phyloP scores from a whole-genome alignment of 2,113 vertebrate species.

The Muntiacus muntjak region DNA sequence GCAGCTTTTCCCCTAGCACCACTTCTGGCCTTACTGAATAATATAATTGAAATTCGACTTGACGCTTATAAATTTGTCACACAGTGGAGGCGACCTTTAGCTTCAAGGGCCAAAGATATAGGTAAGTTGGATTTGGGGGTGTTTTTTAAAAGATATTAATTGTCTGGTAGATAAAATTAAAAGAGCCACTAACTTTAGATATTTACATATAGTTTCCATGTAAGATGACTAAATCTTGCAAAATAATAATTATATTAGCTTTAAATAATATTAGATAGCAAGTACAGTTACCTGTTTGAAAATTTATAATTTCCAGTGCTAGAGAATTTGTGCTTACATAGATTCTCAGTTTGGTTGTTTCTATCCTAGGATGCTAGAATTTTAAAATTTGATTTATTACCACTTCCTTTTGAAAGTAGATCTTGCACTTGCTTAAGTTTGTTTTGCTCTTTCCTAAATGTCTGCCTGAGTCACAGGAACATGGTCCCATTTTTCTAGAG shows the following conservation, averaged over 20 bases:
- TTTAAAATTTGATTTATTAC: neutral
- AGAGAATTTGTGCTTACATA: neutral
- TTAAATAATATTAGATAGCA: conserved; percentile 16
- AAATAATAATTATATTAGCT: neutral
- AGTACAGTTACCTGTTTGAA: neutral
- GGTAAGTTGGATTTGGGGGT: conserved; percentile 78
- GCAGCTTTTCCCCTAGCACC: conserved; percentile 97
- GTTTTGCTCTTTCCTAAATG: neutral
- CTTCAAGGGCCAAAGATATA: conserved; percentile 96
- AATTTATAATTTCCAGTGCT: neutral
- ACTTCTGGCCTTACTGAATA: conserved; percentile 94
- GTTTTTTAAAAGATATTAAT: neutral
- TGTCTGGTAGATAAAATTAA: neutral
- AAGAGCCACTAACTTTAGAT: neutral
- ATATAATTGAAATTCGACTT: conserved; percentile 96
- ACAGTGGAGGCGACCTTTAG: conserved; percentile 94
- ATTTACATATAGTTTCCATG: neutral
- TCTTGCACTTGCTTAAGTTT: neutral
- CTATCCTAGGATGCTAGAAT: neutral
- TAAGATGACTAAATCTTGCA: neutral
- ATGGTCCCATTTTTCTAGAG: neutral
- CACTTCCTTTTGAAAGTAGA: neutral
- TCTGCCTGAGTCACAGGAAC: neutral
- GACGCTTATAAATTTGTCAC: conserved; percentile 98
- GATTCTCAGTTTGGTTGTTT: neutral